Conservation (phyloP, 2,113 vertebrate species). For the Hystrix cristata region DNA sequence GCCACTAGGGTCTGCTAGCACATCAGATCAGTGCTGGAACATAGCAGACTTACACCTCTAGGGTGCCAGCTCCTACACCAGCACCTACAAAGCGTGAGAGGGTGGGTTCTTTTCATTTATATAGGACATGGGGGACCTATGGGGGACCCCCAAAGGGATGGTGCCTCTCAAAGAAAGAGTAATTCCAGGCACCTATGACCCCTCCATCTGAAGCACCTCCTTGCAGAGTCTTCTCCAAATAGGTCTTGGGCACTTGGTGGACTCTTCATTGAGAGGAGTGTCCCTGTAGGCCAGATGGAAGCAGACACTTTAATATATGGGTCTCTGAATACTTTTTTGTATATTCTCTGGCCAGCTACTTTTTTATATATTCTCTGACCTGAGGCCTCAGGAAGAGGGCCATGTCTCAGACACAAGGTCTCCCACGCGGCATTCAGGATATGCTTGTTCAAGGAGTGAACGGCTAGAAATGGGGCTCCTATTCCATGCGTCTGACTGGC, state of each 20-base stretch:
- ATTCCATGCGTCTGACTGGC: not conserved
- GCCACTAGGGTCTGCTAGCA: not conserved
- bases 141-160: not conserved
- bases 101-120: not conserved
- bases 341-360: not conserved
- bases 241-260: not conserved
- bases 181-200: not conserved
- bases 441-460: not conserved
- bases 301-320: not conserved
- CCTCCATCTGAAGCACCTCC: not conserved
- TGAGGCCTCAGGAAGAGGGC: not conserved
- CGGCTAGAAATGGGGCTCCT: not conserved
- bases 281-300: not conserved
- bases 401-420: not conserved
- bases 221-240: constrained; percentile 24
- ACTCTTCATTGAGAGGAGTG: not conserved
- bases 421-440: not conserved
- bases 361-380: not conserved
- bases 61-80: not conserved
- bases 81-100: not conserved
- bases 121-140: not conserved
- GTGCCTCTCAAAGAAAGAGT: not conserved
- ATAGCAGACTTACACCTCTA: not conserved
- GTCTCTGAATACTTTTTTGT: not conserved
- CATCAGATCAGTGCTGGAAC: not conserved